Base-by-base conservation (phyloP, 30 jellyfish, hydroid and myxozoan genomes). In the Aurelia sp. region DNA sequence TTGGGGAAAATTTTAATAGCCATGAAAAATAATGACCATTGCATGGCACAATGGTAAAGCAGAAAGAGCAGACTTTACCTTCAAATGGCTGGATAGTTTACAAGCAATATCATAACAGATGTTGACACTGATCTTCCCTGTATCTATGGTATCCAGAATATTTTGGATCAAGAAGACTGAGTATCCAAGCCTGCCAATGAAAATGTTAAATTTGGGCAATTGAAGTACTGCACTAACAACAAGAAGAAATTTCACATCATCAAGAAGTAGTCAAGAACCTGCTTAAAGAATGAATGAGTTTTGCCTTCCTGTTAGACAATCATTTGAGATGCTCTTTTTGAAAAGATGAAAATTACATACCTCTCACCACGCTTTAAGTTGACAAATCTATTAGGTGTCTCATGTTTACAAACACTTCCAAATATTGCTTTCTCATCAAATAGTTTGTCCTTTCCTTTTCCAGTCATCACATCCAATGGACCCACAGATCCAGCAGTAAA, bases 341-440 rank as follows among this genome's bases (percentile, higher is more conserved):
- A 61, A 38, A 61, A 38, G 24, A 17, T 61, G 72, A 38, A 61
- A 61, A 61, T 61, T 10, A 18, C 19, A 10, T 70, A 70, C 81
- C 65, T 70, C 58, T 70, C 81, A 35, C 81, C 81, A 70, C 44
- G 81, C 81, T 70, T 70, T 50, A 70, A 70, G 58, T 70, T 70
- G 58, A 70, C 53, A 70, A 70, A 70, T 50, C 58, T 70, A 24
- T 70, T 24, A 21, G 81, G 81, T 24, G 58, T 24, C 63, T 70
- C 81, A 70, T 70, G 63, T 24, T 2, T 41, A 50, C 81, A 70
- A 24, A 70, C 81, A 24, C 63, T 24, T 24, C 81, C 81, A 70
- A 70, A 70, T 35, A 70, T 50, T 70, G 81, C 81, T 35, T 70
- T 70, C 58, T 24, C 58, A 70, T 70, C 81, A 70, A 70, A 70